Evolutionary conservation across 2,797 vertebrate genomes (phyloP).

Genomic region (Hoplostethus mediterraneus): DNA sequence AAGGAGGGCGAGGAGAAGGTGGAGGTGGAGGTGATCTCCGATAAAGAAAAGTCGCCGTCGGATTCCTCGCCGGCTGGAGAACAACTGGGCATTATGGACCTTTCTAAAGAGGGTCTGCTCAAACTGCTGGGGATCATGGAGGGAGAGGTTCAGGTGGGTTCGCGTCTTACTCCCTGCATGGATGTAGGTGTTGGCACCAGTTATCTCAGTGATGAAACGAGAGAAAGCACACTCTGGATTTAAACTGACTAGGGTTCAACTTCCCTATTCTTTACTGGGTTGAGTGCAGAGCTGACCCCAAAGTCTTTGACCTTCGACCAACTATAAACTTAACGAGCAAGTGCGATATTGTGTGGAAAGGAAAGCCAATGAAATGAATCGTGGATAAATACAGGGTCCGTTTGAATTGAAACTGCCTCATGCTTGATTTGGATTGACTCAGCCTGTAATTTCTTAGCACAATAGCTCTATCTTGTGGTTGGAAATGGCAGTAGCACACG

Average conservation of each 20-base stretch:
- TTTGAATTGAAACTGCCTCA: background rate
- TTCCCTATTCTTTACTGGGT: background rate
- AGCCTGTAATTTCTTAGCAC: conserved; percentile 34
- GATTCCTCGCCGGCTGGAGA: conserved; percentile 82
- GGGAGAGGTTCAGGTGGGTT: conserved; percentile 94
- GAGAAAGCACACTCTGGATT: no score
- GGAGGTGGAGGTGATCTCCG: conserved; percentile 79
- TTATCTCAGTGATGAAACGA: no score
- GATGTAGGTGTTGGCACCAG: no score
- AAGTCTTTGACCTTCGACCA: conserved; percentile 16
- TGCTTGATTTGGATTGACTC: background rate
- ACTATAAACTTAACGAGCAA: background rate
- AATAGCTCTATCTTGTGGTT: conserved; percentile 76
- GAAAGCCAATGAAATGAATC: background rate
- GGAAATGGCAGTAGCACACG: conserved; percentile 33
- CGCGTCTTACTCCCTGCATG: no score
- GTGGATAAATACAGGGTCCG: conserved; percentile 1
- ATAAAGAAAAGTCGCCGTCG: conserved; percentile 85
- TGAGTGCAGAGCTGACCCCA: background rate
- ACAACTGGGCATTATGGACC: conserved; percentile 85
- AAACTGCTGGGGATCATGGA: conserved; percentile 97
- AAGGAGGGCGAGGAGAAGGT: conserved; percentile 84
- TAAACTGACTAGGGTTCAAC: no score
- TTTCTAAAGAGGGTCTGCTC: conserved; percentile 93
- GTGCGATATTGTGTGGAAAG: background rate